These are phyloP conservation scores for Poeciliopsis occidentalis DNA, from an alignment of 2,113 vertebrate species.

Conservation along the genomic window DNA sequence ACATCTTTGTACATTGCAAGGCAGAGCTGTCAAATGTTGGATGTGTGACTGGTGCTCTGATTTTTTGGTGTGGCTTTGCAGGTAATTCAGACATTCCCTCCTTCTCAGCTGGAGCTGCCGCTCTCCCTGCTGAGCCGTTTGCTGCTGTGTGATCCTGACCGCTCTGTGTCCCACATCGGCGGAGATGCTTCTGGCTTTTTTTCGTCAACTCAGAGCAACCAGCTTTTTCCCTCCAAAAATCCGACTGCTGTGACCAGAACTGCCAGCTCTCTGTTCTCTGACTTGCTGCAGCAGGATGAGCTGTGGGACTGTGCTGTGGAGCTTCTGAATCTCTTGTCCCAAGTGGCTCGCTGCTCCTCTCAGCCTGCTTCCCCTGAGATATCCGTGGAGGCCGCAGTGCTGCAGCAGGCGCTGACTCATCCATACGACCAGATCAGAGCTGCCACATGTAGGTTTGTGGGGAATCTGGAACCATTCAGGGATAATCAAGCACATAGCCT, in stretches of 20 bases:
- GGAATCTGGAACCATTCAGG: conserved; percentile 72
- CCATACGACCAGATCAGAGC: conserved; percentile 77
- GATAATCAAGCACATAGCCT: not conserved
- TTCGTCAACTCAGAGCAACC: conserved; percentile 33
- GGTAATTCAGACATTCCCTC: conserved; percentile 82
- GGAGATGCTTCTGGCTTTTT: conserved; percentile 68
- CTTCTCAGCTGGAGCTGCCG: conserved; percentile 80
- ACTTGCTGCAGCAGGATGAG: conserved; percentile 65
- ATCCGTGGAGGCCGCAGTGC: conserved; percentile 63
- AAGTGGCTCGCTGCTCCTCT: conserved; percentile 72
- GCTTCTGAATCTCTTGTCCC: conserved; percentile 85
- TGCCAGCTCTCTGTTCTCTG: conserved; percentile 73
- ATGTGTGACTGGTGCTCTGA: conserved; percentile 45
- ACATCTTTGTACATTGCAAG: conserved; percentile 39
- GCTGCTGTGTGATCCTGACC: conserved; percentile 78
- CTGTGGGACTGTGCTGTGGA: conserved; percentile 77
- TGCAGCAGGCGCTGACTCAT: conserved; percentile 78
- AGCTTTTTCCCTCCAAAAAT: not conserved
- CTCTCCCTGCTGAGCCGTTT: conserved; percentile 86
- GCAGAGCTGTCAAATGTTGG: conserved; percentile 47
- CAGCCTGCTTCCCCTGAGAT: conserved; percentile 60
- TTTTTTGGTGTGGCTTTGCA: conserved; percentile 60
- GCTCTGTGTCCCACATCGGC: conserved; percentile 76
- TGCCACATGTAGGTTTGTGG: conserved; percentile 84
- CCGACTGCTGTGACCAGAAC: conserved; percentile 47